Evolutionary conservation across 2,888 invertebrate species (phyloP).

Genomic region (Arctia plantaginis): DNA sequence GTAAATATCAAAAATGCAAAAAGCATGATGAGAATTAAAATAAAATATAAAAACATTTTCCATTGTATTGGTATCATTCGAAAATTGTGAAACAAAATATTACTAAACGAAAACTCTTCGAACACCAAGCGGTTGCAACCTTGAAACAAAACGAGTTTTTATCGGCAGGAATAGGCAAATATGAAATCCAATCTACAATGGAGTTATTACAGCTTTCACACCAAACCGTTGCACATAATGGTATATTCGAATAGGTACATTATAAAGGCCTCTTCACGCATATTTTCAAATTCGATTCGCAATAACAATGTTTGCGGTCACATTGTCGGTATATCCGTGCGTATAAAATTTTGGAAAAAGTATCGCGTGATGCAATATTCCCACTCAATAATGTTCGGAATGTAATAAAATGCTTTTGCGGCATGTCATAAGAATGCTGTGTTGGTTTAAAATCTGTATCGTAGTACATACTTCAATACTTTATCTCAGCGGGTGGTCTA

Average conservation of each 20-base stretch:
- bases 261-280: slow-evolving; percentile 55
- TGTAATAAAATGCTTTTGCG: slow-evolving; percentile 42
- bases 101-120: slow-evolving; percentile 1
- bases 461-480: slow-evolving; percentile 33
- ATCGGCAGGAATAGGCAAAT: slow-evolving; percentile 52
- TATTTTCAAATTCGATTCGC: slow-evolving; percentile 64
- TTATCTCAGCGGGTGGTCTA: slow-evolving; percentile 52
- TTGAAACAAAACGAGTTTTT: slow-evolving; percentile 53
- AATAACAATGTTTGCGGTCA: slow-evolving; percentile 54
- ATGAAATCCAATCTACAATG: slow-evolving; percentile 60
- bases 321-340: slow-evolving; percentile 62
- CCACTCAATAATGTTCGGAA: slow-evolving; percentile 23
- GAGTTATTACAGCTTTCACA: slow-evolving; percentile 56
- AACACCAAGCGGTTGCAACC: slow-evolving; percentile 25
- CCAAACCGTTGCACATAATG: slow-evolving; percentile 29
- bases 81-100: slow-evolving; percentile 4
- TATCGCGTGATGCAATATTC: slow-evolving; percentile 47
- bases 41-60: too few relatives aligned
- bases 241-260: slow-evolving; percentile 15
- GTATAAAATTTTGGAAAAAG: slow-evolving; percentile 57
- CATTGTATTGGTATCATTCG: neutral
- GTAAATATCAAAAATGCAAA: too few relatives aligned
- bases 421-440: slow-evolving; percentile 42
- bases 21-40: too few relatives aligned
- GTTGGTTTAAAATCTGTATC: slow-evolving; percentile 50